phyloP scores from a whole-genome alignment of 1,140 invertebrate genomes.

The Thrips palmi region DNA sequence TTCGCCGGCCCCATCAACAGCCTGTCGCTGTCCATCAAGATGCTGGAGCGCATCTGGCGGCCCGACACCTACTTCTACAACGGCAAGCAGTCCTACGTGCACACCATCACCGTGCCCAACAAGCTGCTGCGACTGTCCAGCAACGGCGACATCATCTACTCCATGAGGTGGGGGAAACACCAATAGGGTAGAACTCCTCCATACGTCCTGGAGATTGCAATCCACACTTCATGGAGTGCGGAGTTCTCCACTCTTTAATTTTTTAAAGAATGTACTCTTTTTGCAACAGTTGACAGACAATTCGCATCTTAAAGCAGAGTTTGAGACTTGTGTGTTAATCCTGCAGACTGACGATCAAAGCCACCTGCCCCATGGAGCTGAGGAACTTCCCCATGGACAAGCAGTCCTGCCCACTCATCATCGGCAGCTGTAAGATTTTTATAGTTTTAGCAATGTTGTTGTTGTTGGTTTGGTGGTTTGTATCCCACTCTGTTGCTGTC shows the following conservation, averaged over 20 bases:
- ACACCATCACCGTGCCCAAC: constrained; percentile 90
- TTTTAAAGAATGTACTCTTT: too few species aligned
- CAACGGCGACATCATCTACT: constrained; percentile 84
- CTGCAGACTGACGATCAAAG: constrained; percentile 85
- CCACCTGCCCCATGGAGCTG: constrained; percentile 92
- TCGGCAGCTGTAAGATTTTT: constrained; percentile 75
- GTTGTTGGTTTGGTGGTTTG: not conserved
- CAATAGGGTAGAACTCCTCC: not conserved
- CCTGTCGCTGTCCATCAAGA: constrained; percentile 70
- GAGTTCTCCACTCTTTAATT: too few species aligned
- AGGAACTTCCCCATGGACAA: constrained; percentile 93
- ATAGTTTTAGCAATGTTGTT: not conserved
- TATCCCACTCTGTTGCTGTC: constrained; percentile 12
- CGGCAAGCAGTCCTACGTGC: constrained; percentile 81
- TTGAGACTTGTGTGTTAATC: too few species aligned
- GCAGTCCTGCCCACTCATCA: constrained; percentile 75
- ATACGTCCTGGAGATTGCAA: constrained; percentile 14
- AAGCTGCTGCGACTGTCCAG: constrained; percentile 74
- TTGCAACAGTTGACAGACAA: too few species aligned
- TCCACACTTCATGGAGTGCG: constrained; percentile 20
- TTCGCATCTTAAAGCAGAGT: too few species aligned
- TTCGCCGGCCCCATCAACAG: constrained; percentile 66
- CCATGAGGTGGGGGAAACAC: constrained; percentile 56
- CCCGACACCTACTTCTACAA: constrained; percentile 91
- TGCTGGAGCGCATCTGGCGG: constrained; percentile 85